Conservation (phyloP, 2,888 invertebrate genomes). For the Gibbula magus region DNA sequence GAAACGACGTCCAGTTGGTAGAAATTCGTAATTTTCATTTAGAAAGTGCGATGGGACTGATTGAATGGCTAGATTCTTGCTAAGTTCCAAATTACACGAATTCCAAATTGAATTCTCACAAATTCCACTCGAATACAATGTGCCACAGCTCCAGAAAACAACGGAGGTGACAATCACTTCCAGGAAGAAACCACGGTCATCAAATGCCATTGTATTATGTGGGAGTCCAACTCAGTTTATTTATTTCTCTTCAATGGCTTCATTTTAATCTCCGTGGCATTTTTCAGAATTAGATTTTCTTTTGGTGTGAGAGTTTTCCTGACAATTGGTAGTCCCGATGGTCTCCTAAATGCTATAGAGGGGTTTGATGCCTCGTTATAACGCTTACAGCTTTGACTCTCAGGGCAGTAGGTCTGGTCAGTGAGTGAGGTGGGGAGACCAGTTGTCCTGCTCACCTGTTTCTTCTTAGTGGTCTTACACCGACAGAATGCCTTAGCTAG, state of each 20-base stretch:
- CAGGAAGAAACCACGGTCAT: no score
- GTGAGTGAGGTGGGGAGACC: conserved; percentile 34
- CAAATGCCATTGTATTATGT: no score
- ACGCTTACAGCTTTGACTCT: conserved; percentile 26
- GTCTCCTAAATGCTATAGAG: conserved; percentile 41
- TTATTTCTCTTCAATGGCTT: neutral
- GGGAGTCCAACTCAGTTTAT: neutral
- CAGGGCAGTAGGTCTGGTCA: conserved; percentile 36
- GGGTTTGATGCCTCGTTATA: neutral
- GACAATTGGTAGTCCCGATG: conserved; percentile 52
- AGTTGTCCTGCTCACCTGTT: neutral
- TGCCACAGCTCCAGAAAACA: no score
- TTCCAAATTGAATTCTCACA: no score
- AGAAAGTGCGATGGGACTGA: no score
- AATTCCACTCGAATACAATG: no score
- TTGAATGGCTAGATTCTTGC: no score
- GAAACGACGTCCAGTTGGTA: no score
- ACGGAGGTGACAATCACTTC: no score
- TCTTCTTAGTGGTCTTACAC: conserved; percentile 31
- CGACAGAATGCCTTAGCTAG: conserved; percentile 39
- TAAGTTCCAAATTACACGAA: no score
- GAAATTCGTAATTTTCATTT: no score
- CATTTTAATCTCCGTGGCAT: conserved; percentile 27
- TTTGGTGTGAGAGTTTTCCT: conserved; percentile 46
- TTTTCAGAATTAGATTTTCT: conserved; percentile 46